Evolutionary conservation across 2,888 invertebrate species (phyloP), one percentile per base, ranked within the genome.

Genomic region (Byasa hedistus): DNA sequence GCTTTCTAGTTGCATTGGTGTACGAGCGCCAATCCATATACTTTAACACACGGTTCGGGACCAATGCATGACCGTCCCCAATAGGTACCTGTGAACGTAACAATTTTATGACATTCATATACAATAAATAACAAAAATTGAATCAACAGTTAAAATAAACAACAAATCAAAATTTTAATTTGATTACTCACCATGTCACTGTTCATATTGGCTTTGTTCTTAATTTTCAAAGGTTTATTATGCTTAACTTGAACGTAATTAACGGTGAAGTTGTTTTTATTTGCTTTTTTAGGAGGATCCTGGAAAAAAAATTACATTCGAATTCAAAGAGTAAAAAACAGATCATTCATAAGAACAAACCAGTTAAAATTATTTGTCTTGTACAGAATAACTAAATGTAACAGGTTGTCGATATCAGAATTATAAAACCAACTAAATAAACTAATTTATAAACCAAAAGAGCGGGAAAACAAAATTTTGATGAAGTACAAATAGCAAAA

Each of bases 1-100:
- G 75, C 72, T 88, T 87, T 68, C 93, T 79, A 0, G 93, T 93
- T 8, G 92, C 93, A 56, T 83, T 79, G 1, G 91, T 85, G 63
- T 93, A 87, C 0, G 91, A 87, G 65, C 75, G 77, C 93, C 93
- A 94, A 70, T 89, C 84, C 17, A 93, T 89, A 19, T 83, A 76
- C 36, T 80, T 80, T 32, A 86, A 83, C 3, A 91, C 55, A 68
- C 78, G 75, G 23, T 72, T 71, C 5, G 83, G 79, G 17, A 85
- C 78, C 24, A 71, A 57, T 27, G 80, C 80, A 56, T 80, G 71
- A 0, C 83, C 56, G 4, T 56, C 27, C 17, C 56, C 56, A 27
- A 56, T 56, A 3, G 56, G 56, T 27, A 56, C 56, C 27, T 56
- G 22, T 54, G 7, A 52, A 3, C 5, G 22, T 52, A 52, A 52